Base-by-base conservation (phyloP, 2,797 vertebrate species). In the Channa striata region DNA sequence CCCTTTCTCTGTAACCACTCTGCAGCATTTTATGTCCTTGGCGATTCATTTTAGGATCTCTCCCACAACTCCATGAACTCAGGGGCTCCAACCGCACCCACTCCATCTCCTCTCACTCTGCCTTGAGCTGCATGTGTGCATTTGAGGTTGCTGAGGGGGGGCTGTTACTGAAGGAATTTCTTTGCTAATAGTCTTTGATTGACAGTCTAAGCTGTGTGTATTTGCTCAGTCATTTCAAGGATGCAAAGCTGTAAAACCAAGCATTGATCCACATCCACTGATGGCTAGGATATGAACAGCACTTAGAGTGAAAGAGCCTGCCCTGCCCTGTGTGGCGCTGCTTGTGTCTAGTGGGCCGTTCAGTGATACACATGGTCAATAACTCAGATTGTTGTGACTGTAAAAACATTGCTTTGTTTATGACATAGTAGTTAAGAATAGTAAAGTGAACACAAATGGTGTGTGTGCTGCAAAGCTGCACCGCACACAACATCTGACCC, bases 211-310 rank as follows among this genome's bases (percentile, higher is more conserved):
- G 58, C 74, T 56, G 60, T 65, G 71, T 80, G 82, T 84, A 86
- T 88, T 78, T 81, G 84, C 85, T 56, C 68, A 65, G 85, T 88
- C 83, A 84, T 88, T 87, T 84, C 74, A 80, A 82, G 66, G 79
- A 86, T 83, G 87, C 81, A 83, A 82, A 89, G 86, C 82, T 77
- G 81, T 91, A 86, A 86, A 91, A 90, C 78, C 80, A 90, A 63
- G 78, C 89, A 89, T 90, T 91, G 90, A 93, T 93, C 88, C 78
- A 62, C 78, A 72, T 83, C 52, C 48, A 70, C 89, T 91, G 92
- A 91, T 89, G 85, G 85, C 76, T 63, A 65, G 77, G 77, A 87
- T 87, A 58, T 78, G 85, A 87, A 71, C 82, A 89, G 91, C 91
- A 92, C 89, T 92, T 91, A 92, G 82, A 62, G 76, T 47, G 69